Percentiles rank a stretch among this genome's conserved stretches.
These are phyloP conservation scores for Calosoma granatense DNA, from an alignment of 1,140 invertebrate genomes.

Conservation along the genomic window DNA sequence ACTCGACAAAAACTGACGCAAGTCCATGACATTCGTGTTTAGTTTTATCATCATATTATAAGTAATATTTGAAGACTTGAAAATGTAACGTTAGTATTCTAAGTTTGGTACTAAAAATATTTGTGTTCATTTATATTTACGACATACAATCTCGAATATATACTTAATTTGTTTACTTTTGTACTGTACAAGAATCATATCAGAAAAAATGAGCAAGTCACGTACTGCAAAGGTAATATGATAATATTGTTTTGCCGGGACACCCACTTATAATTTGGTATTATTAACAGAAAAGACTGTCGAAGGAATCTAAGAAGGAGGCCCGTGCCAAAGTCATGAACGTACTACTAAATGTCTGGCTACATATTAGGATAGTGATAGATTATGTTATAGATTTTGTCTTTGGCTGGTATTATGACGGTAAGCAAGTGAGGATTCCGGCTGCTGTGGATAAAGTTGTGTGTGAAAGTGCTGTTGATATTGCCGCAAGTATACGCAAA, in stretches of 20 bases:
- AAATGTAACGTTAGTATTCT: no score
- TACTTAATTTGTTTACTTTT: no score
- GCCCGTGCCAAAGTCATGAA: not conserved
- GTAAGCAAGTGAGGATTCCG: slow-evolving; percentile 41
- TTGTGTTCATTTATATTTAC: no score
- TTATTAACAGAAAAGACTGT: not conserved
- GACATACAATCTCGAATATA: no score
- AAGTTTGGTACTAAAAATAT: no score
- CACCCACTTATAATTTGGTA: not conserved
- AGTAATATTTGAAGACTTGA: no score
- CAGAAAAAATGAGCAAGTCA: slow-evolving; percentile 5
- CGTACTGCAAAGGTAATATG: not conserved
- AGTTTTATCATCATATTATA: no score
- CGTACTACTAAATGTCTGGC: not conserved
- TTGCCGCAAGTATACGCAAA: slow-evolving; percentile 55
- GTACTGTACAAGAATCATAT: no score
- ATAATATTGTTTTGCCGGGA: not conserved
- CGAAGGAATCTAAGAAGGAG: not conserved
- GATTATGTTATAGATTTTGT: slow-evolving; percentile 38
- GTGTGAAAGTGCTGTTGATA: slow-evolving; percentile 48
- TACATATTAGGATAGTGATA: slow-evolving; percentile 15
- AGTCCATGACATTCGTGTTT: no score
- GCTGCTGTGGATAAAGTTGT: slow-evolving; percentile 46
- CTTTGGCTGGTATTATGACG: slow-evolving; percentile 45
- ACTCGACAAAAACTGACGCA: no score